Percentiles rank a stretch among this genome's conserved stretches.
Evolutionary conservation across 1,140 invertebrate genomes (phyloP).

Genomic region (Heliothis virescens): DNA sequence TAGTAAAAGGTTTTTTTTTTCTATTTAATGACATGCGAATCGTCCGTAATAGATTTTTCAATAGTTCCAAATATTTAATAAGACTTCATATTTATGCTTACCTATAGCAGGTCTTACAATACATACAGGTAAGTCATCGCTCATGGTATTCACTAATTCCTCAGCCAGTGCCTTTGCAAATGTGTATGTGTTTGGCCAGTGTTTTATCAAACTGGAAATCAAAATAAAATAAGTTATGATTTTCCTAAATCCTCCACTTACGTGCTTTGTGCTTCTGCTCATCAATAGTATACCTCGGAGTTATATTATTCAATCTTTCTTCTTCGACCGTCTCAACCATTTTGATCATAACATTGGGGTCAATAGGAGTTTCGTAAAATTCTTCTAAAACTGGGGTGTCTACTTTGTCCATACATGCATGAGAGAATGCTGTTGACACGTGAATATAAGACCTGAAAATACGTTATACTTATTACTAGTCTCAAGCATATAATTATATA

Average conservation of each 20-base stretch:
- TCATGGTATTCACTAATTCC: neutral
- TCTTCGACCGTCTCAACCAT: neutral
- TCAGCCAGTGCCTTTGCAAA: neutral
- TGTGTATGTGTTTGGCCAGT: neutral
- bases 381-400: neutral
- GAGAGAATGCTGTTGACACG: constrained; percentile 38
- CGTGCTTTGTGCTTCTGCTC: too few species aligned
- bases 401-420: neutral
- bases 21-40: too few species aligned
- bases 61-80: neutral
- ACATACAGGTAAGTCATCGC: neutral
- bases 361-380: constrained; percentile 8
- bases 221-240: too few species aligned
- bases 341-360: constrained; percentile 10
- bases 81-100: neutral
- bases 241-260: neutral
- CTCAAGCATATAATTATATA: too few species aligned
- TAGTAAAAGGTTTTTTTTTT: too few species aligned
- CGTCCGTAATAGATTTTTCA: neutral
- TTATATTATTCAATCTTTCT: too few species aligned
- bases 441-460: constrained; percentile 26
- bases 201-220: neutral
- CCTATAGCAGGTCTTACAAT: neutral
- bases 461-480: too few species aligned
- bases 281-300: too few species aligned